Base-by-base conservation (phyloP, 1,140 invertebrate genomes). In the Streblospio benedicti region DNA sequence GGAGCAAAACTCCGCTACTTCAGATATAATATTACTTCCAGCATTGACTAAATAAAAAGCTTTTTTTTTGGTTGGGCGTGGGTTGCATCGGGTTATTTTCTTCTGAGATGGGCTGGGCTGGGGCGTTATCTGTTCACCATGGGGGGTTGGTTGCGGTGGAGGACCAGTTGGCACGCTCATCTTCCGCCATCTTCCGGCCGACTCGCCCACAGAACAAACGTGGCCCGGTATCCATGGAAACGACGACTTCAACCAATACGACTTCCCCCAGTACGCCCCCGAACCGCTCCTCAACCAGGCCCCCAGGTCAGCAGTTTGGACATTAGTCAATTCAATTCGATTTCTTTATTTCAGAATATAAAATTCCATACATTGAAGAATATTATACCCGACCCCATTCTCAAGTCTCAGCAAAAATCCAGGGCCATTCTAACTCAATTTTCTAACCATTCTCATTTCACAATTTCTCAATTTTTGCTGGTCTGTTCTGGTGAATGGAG, bases 61-160 rank as follows among this genome's bases (percentile, higher is more conserved):
- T n/a, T n/a, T n/a, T 38, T 70, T n/a, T n/a, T n/a, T n/a, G n/a
- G n/a, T n/a, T n/a, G n/a, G n/a, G n/a, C n/a, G n/a, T n/a, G n/a
- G 84, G 82, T 83, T 86, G 85, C 59, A 85, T 87, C 44, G 86
- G 86, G 9, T 87, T 85, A 72, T 87, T 87, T 65, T 84, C 88
- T 68, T 87, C 81, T 71, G 86, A 88, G 71, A 87, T 87, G 86
- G 80, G 82, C 4, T 80, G 79, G n/a, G n/a, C n/a, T n/a, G 67
- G 85, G 85, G 25, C 74, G 82, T 52, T 84, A 86, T 28, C 71
- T 87, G 55, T 87, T 87, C 69, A 85, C 85, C 23, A 86, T 83
- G 44, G 81, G 81, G n/a, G n/a, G n/a, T n/a, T n/a, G n/a, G n/a
- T n/a, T 31, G 84, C 82, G 2, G 82, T 84, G 2, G 82, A 86